Base-by-base conservation (phyloP, 2,888 invertebrate species). In the Isotomurus palustris region DNA sequence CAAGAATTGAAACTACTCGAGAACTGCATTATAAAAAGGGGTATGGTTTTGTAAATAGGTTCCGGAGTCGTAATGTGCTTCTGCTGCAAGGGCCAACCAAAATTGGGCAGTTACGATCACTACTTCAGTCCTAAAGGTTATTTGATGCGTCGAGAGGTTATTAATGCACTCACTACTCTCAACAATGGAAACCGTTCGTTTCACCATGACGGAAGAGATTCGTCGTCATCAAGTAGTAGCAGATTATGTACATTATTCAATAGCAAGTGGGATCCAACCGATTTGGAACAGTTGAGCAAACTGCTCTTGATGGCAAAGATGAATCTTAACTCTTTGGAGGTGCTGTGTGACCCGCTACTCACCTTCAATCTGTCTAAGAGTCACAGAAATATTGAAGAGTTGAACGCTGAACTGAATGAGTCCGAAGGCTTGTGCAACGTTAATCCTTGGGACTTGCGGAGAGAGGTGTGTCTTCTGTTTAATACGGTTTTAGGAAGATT, bases 51-150 rank as follows among this genome's bases (percentile, higher is more conserved):
- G 10, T 22, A 43, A 24, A 25, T 38, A 58, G 64, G 38, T 32
- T 56, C 61, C 12, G 58, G 56, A 10, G 17, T 58, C 19, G 54
- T 65, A 8, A 63, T 47, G 28, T 61, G 58, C 19, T 61, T 69
- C 21, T 41, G 52, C 24, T 69, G 69, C 24, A 69, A 69, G 58
- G 67, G 69, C 2, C 53, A 59, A 27, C 54, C 60, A 8, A 35
- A 54, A 6, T n/a, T 19, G 29, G 12, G 3, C 12, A 29, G 49
- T 8, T 3, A 36, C 2, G 69, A 67, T 48, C 12, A 47, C n/a
- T 53, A 53, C 1, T 68, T 69, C 22, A 62, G 62, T 38, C 47
- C 63, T 4, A 56, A 67, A 12, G 45, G 67, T 12, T 54, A 58
- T 24, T 45, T 69, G 17, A 22, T 55, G 4, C 44, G 60, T 27